Evolutionary conservation across 2,113 vertebrate species (phyloP), one percentile per base, ranked within the genome.

Genomic region (Andinoacara biseriatus): DNA sequence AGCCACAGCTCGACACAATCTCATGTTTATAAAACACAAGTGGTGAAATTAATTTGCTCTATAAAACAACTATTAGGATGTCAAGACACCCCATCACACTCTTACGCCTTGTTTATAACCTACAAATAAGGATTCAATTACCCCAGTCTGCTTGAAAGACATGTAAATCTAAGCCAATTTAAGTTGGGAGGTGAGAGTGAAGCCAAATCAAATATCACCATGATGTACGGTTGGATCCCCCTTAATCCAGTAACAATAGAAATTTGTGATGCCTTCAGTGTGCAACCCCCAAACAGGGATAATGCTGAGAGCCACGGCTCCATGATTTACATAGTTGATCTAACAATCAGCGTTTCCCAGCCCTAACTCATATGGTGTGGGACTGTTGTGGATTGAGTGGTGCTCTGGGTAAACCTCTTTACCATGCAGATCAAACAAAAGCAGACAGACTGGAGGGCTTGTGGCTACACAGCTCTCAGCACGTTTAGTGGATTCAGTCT

Each of bases 391-490:
- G 90, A 83, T 40, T 54, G 81, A 89, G 83, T 20, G 60, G 75
- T 84, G 85, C 83, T 89, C 79, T 84, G 88, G 63, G 89, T 90
- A 93, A 93, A 93, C 82, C 86, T 84, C 91, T 93, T 90, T 87
- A 76, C 80, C 81, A 86, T 89, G 82, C 89, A 88, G 83, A 90
- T 90, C 90, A 89, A 91, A 92, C 84, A 76, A 60, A 84, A 26
- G 52, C 81, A 78, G 78, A 74, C 49, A 88, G 77, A 78, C 78
- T 31, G 76, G 38, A 74, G 54, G 78, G 81, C 82, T 82, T 5
- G 59, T 17, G 69, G 87, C 80, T 62, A 57, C 57, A 22, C 49
- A 13, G 72, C 86, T 84, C 76, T 78, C 72, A 20, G 76, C 13
- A 33, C 33, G 74, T 84, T 85, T 43, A 76, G 65, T 57, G 62